These are phyloP conservation scores for Yponomeuta plumbellus DNA, from an alignment of 2,888 invertebrate genomes.

Conservation along the genomic window DNA sequence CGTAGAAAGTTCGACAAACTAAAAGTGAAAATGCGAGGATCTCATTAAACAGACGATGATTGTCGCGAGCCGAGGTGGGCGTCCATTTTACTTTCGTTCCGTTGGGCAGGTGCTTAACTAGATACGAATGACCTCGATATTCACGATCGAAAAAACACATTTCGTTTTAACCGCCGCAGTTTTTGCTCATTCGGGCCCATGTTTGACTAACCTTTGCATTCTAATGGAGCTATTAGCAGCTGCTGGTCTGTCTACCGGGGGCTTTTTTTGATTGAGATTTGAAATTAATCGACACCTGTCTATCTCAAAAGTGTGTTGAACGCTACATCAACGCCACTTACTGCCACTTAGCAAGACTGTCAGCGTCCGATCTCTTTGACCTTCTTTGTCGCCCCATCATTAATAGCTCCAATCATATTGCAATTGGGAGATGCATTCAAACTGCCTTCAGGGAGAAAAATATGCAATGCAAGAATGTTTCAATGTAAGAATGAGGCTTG, in stretches of 20 bases:
- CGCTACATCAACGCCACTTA: neutral
- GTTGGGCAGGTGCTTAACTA: slow-evolving; percentile 17
- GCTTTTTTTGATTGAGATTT: neutral
- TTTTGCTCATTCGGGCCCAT: neutral
- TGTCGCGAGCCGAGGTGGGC: slow-evolving; percentile 9
- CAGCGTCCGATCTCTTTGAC: neutral
- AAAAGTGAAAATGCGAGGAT: slow-evolving; percentile 52
- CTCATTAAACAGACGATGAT: slow-evolving; percentile 21
- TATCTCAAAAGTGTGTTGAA: neutral
- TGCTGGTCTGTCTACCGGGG: neutral
- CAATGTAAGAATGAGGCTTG: too few species aligned
- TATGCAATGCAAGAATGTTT: too few species aligned
- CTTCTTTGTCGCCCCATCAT: neutral
- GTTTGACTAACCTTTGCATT: slow-evolving; percentile 4
- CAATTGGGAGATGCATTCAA: too few species aligned
- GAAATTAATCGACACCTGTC: slow-evolving; percentile 1
- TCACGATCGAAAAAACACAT: slow-evolving; percentile 4
- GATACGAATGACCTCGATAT: slow-evolving; percentile 9
- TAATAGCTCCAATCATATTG: neutral
- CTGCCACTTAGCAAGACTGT: neutral
- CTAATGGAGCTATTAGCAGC: neutral
- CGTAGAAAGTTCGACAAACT: slow-evolving; percentile 49
- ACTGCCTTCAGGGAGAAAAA: too few species aligned
- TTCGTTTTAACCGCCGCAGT: neutral
- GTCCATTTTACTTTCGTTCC: slow-evolving; percentile 25